A percentile compares a stretch with the other conserved stretches of the same genome.
Evolutionary conservation across 2,113 vertebrate genomes (phyloP).

Genomic region (Nymphicus hollandicus): DNA sequence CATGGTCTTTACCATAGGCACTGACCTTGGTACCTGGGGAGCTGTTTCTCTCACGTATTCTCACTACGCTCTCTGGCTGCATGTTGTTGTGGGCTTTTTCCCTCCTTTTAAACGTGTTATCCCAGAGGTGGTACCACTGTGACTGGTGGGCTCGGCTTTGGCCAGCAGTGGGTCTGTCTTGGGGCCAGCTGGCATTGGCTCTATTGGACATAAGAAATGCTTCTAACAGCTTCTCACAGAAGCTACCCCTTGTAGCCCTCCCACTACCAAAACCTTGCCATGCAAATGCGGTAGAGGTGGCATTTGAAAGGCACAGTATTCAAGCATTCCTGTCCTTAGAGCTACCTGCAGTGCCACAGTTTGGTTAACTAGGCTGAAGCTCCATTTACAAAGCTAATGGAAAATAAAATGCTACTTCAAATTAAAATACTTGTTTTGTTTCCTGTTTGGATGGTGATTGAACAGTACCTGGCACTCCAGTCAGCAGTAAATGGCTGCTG

Average conservation of each 20-base stretch:
- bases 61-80: neutral
- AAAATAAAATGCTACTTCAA: slow-evolving; percentile 65
- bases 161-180: neutral
- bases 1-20: neutral
- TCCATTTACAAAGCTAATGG: slow-evolving; percentile 33
- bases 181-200: neutral
- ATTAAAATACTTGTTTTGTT: neutral
- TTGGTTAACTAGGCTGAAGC: slow-evolving; percentile 24
- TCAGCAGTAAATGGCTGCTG: neutral
- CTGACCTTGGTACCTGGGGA: neutral
- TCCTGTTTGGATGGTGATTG: neutral
- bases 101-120: accelerated
- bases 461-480: neutral
- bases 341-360: neutral
- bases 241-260: neutral
- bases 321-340: neutral
- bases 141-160: neutral
- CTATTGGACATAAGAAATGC: neutral
- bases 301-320: slow-evolving; percentile 8
- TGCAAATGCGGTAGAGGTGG: neutral
- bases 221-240: neutral
- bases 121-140: no score
- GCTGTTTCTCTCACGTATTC: neutral
- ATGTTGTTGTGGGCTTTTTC: neutral
- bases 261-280: accelerated